phyloP scores from a whole-genome alignment of 2,113 vertebrate genomes.

The Psammodynastes pulverulentus region DNA sequence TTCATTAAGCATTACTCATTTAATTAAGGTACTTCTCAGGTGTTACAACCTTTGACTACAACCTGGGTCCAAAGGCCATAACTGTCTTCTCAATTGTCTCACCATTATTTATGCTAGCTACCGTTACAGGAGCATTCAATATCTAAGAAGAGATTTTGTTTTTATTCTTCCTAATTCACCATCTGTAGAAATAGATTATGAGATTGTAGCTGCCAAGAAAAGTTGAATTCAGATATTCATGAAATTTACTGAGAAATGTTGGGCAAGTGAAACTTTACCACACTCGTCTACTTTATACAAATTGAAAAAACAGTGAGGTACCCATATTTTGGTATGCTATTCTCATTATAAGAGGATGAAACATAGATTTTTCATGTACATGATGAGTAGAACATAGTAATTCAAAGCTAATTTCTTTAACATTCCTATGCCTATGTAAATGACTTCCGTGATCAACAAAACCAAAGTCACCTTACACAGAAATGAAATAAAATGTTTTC shows the following conservation, averaged over 20 bases:
- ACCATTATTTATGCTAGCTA: not conserved
- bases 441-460: constrained; percentile 8
- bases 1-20: not conserved
- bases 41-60: not conserved
- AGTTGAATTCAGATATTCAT: not conserved
- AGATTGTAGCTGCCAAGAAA: not conserved
- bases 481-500: constrained; percentile 20
- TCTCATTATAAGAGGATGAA: not conserved
- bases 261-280: not conserved
- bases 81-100: not conserved
- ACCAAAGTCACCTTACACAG: not conserved
- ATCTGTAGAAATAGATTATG: not conserved
- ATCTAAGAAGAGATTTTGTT: not conserved
- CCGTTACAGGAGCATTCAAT: not conserved
- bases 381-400: not conserved
- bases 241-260: not conserved
- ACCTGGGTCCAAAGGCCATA: not conserved
- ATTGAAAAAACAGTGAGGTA: not conserved
- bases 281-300: not conserved
- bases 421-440: constrained; percentile 19
- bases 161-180: not conserved
- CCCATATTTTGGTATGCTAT: not conserved
- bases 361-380: not conserved
- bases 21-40: not conserved
- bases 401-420: constrained; percentile 12